A percentile compares a stretch with the other conserved stretches of the same genome.
Conservation (phyloP, 2,113 vertebrate genomes). For the Taxidea taxus region DNA sequence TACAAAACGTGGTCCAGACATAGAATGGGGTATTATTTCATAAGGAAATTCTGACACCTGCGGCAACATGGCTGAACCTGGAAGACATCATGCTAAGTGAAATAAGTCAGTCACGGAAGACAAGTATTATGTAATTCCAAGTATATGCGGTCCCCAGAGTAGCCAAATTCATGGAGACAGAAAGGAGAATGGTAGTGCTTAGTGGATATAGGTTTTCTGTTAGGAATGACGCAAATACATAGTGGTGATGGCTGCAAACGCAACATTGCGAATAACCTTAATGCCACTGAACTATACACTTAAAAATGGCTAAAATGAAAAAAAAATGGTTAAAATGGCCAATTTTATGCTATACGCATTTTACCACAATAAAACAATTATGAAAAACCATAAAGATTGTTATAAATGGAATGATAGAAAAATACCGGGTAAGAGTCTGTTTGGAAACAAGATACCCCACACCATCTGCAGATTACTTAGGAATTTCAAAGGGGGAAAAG, state of each 20-base stretch:
- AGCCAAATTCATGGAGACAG: neutral
- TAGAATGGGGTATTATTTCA: neutral
- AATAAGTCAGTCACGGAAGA: neutral
- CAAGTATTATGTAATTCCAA: neutral
- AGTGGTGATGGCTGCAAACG: too few species aligned
- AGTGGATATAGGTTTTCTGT: neutral
- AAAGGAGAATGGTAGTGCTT: neutral
- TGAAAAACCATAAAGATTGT: neutral
- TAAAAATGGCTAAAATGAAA: neutral
- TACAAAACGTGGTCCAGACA: neutral
- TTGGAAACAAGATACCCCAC: neutral
- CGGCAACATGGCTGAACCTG: neutral
- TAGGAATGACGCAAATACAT: rapidly evolving
- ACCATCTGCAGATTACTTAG: too few species aligned
- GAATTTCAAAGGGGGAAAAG: neutral
- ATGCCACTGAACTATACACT: neutral
- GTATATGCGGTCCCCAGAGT: too few species aligned
- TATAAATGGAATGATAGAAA: neutral
- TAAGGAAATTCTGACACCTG: neutral
- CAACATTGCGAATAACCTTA: neutral
- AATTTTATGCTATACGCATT: neutral
- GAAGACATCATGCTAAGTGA: neutral
- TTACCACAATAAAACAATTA: neutral
- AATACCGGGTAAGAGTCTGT: neutral
- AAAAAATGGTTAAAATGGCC: neutral